phyloP scores from a whole-genome alignment of 2,888 invertebrate species.

The Psylliodes chrysocephalus region DNA sequence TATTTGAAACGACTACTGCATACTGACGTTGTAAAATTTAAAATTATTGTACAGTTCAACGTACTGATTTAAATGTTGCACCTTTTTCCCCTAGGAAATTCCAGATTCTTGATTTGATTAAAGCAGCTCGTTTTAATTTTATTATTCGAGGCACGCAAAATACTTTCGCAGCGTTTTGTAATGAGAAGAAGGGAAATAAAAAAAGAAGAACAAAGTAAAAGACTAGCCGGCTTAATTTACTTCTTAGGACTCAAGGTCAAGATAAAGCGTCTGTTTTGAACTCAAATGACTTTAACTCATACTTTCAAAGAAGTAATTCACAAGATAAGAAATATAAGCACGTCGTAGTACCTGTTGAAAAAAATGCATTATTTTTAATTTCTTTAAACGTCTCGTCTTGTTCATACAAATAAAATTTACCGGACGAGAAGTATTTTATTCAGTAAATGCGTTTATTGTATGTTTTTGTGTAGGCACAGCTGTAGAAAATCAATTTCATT shows the following conservation, averaged over 20 bases:
- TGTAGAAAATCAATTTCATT: too few relatives aligned
- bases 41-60: too few relatives aligned
- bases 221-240: neutral
- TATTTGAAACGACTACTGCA: too few relatives aligned
- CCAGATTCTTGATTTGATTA: neutral
- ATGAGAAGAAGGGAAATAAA: slow-evolving; percentile 7
- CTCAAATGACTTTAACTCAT: neutral
- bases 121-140: neutral
- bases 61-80: too few relatives aligned
- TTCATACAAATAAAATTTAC: too few relatives aligned
- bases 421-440: too few relatives aligned
- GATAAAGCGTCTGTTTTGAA: neutral
- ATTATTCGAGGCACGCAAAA: neutral
- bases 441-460: too few relatives aligned
- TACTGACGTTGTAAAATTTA: too few relatives aligned
- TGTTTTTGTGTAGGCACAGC: too few relatives aligned
- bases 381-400: too few relatives aligned
- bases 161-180: neutral
- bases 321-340: neutral
- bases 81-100: neutral
- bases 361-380: too few relatives aligned
- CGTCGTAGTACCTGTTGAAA: too few relatives aligned
- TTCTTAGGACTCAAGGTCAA: neutral
- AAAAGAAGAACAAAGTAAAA: neutral
- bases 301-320: neutral